Evolutionary conservation across 2,888 invertebrate species (phyloP).

Genomic region (Drosophila parthenogenetica): DNA sequence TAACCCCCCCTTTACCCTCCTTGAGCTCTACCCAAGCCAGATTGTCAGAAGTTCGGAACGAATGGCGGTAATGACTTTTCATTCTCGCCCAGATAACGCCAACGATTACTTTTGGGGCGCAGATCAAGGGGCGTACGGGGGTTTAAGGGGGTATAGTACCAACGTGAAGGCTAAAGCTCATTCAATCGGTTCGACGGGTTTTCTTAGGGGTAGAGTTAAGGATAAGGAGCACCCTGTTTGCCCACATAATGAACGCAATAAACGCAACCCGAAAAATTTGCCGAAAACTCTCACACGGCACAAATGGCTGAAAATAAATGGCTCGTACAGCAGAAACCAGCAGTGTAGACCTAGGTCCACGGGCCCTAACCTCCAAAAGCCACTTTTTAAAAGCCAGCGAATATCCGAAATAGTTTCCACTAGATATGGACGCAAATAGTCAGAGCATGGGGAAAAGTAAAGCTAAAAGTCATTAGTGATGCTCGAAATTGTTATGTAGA

Average conservation of each 20-base stretch:
- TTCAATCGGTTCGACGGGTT: constrained; percentile 56
- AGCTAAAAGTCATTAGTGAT: not conserved
- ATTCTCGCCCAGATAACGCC: constrained; percentile 78
- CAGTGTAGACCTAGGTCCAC: constrained; percentile 9
- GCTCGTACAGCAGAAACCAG: constrained; percentile 12
- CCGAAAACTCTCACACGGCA: constrained; percentile 59
- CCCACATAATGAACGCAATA: constrained; percentile 76
- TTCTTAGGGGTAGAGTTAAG: constrained; percentile 2
- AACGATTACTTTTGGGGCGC: constrained; percentile 48
- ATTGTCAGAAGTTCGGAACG: constrained; percentile 67
- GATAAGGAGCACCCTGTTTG: not conserved
- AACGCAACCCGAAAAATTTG: constrained; percentile 77
- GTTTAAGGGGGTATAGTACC: not conserved
- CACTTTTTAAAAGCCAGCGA: constrained; percentile 1
- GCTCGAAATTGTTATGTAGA: not conserved
- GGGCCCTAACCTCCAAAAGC: constrained; percentile 7
- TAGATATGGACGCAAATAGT: not conserved
- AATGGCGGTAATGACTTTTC: constrained; percentile 83
- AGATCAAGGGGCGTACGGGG: not conserved
- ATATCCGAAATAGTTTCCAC: constrained; percentile 16
- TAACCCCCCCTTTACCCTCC: not conserved
- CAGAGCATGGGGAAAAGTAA: not conserved
- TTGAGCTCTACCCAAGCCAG: not conserved
- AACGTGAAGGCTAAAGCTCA: constrained; percentile 24
- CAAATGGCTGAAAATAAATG: constrained; percentile 10